These are phyloP conservation scores for Pseudorectes ferrugineus DNA, from an alignment of 2,113 vertebrate genomes.

Conservation along the genomic window DNA sequence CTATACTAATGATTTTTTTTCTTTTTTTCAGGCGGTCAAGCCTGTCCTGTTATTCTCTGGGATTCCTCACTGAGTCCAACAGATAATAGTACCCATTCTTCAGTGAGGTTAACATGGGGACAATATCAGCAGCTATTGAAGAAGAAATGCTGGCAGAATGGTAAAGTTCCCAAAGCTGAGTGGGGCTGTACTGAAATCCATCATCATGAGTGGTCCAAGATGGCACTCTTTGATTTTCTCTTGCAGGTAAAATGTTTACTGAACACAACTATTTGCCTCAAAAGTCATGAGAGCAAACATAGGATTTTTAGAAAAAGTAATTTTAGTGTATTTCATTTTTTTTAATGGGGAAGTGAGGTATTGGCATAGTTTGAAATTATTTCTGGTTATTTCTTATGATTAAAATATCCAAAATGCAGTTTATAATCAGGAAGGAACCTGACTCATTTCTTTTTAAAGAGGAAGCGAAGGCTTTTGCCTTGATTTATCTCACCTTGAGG, in stretches of 20 bases:
- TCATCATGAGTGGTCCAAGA: conserved; percentile 91
- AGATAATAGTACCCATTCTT: conserved; percentile 72
- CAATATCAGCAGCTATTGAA: conserved; percentile 84
- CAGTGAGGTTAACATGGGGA: conserved; percentile 83
- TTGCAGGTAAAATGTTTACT: conserved; percentile 82
- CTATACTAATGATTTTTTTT: not conserved
- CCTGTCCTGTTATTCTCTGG: conserved; percentile 85
- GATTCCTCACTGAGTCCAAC: conserved; percentile 79
- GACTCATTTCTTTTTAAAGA: not conserved
- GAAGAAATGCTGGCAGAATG: conserved; percentile 88
- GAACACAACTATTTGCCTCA: not conserved
- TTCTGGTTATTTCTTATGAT: not conserved
- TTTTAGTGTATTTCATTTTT: not conserved
- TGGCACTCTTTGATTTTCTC: conserved; percentile 94
- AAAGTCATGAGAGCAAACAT: not conserved
- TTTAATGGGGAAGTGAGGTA: not conserved
- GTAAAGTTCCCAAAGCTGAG: conserved; percentile 78
- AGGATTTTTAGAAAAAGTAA: not conserved
- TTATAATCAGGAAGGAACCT: not conserved
- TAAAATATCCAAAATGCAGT: not conserved
- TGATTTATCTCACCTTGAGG: not conserved
- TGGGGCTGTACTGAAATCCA: conserved; percentile 85
- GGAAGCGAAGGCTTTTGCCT: not conserved
- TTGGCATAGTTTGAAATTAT: not conserved
- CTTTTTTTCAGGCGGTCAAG: conserved; percentile 73